phyloP scores from a whole-genome alignment of 2,888 invertebrate genomes.

The Augiades crinisus region DNA sequence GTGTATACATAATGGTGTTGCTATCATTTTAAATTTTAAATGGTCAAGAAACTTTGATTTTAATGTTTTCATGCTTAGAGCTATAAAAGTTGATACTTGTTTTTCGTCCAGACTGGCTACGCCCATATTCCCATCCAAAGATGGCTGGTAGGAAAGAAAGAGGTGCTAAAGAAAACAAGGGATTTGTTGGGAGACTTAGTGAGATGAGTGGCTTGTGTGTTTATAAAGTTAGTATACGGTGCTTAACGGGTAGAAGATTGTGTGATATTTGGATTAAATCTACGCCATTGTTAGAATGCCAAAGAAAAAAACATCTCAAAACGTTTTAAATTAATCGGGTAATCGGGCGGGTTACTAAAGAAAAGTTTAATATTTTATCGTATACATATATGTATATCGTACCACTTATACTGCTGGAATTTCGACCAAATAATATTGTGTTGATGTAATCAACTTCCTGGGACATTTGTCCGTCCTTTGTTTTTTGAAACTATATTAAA shows the following conservation, averaged over 20 bases:
- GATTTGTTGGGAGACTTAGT: slow-evolving; percentile 20
- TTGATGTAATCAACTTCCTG: slow-evolving; percentile 13
- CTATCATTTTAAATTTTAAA: too few relatives aligned
- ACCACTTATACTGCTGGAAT: background rate
- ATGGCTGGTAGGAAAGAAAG: slow-evolving; percentile 7
- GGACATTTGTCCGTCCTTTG: slow-evolving; percentile 15
- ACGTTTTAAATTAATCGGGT: background rate
- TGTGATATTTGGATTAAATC: slow-evolving; percentile 55
- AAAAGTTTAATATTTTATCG: background rate
- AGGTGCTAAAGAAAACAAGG: slow-evolving; percentile 33
- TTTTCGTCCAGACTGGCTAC: too few relatives aligned
- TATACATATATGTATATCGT: background rate
- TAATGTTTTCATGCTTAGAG: too few relatives aligned
- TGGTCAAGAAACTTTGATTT: too few relatives aligned
- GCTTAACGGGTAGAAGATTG: slow-evolving; percentile 50
- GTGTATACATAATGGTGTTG: too few relatives aligned
- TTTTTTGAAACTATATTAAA: background rate
- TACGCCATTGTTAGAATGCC: slow-evolving; percentile 45
- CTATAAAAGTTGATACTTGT: too few relatives aligned
- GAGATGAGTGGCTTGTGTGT: slow-evolving; percentile 10
- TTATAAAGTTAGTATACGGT: slow-evolving; percentile 39
- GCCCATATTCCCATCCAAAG: too few relatives aligned
- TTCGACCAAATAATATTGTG: background rate
- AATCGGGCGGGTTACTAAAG: background rate
- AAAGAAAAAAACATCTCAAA: slow-evolving; percentile 43